Conservation (phyloP, 2,888 invertebrate genomes). For the Baronia brevicornis region DNA sequence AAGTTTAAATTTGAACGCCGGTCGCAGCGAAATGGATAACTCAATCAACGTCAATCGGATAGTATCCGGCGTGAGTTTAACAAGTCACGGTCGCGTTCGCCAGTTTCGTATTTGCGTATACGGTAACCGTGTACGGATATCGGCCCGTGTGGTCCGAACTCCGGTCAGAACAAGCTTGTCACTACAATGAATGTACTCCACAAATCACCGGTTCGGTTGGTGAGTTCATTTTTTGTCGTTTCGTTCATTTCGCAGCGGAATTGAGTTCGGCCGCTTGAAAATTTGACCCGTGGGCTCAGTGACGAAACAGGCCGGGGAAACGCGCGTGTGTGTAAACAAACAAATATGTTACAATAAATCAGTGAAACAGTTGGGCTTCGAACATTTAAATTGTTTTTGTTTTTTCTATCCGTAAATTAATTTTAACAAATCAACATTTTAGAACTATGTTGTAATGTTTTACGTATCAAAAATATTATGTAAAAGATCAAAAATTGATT, state of each 20-base stretch:
- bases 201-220: conserved; percentile 66
- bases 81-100: conserved; percentile 44
- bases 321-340: too few relatives aligned
- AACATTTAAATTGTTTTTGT: too few relatives aligned
- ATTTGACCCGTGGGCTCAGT: conserved; percentile 42
- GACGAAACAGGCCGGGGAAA: too few relatives aligned
- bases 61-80: conserved; percentile 50
- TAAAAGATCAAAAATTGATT: too few relatives aligned
- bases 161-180: conserved; percentile 58
- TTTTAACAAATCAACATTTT: too few relatives aligned
- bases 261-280: conserved; percentile 55
- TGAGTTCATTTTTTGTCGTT: conserved; percentile 57
- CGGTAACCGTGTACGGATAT: conserved; percentile 27
- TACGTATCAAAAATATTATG: too few relatives aligned
- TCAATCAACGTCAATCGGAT: conserved; percentile 66
- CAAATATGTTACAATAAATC: too few relatives aligned
- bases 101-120: conserved; percentile 25
- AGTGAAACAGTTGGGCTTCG: too few relatives aligned
- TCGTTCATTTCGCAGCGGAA: conserved; percentile 62
- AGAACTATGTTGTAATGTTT: too few relatives aligned
- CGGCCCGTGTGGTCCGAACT: conserved; percentile 42
- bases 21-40: conserved; percentile 42
- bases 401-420: too few relatives aligned
- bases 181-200: conserved; percentile 67
- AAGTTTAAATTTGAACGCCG: conserved; percentile 26